Evolutionary conservation across 2,113 vertebrate species (phyloP).

Genomic region (Scytalopus superciliaris): DNA sequence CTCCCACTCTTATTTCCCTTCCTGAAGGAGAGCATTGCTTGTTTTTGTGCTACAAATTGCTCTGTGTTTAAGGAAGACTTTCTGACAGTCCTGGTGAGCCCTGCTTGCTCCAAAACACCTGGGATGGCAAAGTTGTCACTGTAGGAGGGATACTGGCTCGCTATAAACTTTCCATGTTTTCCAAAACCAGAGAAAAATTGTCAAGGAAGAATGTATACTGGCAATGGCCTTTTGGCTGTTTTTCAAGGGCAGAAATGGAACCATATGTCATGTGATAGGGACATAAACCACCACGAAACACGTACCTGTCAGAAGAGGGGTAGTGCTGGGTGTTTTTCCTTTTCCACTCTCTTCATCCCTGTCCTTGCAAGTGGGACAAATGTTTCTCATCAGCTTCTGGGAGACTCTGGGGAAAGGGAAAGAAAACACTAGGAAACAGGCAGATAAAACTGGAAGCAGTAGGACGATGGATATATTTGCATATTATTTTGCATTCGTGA

Average conservation of each 20-base stretch:
- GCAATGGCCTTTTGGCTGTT: not conserved
- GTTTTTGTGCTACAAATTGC: not conserved
- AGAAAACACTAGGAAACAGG: not conserved
- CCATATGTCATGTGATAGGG: accelerated
- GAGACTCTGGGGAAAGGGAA: not conserved
- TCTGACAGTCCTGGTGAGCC: not conserved
- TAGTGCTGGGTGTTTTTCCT: not conserved
- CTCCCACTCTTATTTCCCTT: not conserved
- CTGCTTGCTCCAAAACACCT: not conserved
- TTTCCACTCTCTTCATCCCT: not conserved
- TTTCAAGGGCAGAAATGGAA: slow-evolving; percentile 18
- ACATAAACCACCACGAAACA: not conserved
- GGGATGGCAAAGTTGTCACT: not conserved
- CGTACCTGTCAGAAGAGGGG: not conserved
- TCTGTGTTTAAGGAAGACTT: not conserved
- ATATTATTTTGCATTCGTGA: not conserved
- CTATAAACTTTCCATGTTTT: not conserved
- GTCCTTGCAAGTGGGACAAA: not conserved
- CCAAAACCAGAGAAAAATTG: not conserved
- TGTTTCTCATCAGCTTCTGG: not conserved
- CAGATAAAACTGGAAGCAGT: not conserved
- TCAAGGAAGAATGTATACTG: not conserved
- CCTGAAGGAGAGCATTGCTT: not conserved
- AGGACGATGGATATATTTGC: not conserved
- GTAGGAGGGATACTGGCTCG: not conserved